Evolutionary conservation across 2,113 vertebrate species (phyloP).

Genomic region (Elephantulus edwardii): DNA sequence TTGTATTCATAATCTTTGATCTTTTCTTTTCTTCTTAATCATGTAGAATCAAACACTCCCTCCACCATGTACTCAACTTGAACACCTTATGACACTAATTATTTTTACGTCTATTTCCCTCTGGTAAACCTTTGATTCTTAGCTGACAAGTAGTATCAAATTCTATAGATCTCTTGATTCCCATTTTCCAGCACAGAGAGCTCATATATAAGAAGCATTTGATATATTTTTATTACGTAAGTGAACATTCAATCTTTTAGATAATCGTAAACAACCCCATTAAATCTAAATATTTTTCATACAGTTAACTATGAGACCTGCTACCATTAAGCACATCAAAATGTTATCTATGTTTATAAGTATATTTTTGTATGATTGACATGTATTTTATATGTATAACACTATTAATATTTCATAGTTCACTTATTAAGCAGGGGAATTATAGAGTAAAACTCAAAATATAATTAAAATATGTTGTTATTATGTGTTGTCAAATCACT

Average conservation of each 20-base stretch:
- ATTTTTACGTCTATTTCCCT: constrained; percentile 16
- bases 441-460: too few relatives aligned
- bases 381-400: neutral
- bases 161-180: neutral
- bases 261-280: neutral
- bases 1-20: neutral
- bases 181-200: neutral
- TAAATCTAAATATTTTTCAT: neutral
- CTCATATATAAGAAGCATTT: neutral
- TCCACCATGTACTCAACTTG: neutral
- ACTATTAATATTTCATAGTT: too few relatives aligned
- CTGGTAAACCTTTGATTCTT: neutral
- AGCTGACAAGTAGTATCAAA: neutral
- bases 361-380: neutral
- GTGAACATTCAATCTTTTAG: constrained; percentile 31
- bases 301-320: neutral
- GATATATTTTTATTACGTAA: neutral
- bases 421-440: too few relatives aligned
- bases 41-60: neutral
- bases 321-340: neutral
- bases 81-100: neutral
- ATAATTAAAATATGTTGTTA: too few relatives aligned
- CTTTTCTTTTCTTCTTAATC: constrained; percentile 23
- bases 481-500: too few relatives aligned
- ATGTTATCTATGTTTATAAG: neutral